These are phyloP conservation scores for Gobio occitaniae DNA, from an alignment of 2,797 vertebrate species.

Conservation along the genomic window DNA sequence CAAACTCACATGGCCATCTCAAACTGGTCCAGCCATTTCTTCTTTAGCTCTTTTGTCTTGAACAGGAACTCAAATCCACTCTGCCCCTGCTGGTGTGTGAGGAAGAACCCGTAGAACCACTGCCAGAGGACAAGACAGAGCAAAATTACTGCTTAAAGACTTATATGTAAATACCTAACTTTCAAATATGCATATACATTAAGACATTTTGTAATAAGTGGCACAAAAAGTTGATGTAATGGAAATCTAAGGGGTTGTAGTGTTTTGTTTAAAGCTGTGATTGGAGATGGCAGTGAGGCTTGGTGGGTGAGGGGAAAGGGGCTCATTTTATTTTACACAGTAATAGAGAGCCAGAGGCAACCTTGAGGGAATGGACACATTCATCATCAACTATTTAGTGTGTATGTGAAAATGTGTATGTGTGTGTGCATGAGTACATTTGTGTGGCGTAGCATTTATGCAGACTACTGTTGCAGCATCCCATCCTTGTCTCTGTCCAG, in stretches of 20 bases:
- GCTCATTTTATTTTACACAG: slow-evolving; percentile 73
- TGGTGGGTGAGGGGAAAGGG: neutral
- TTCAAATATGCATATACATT: slow-evolving; percentile 1
- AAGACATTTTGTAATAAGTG: neutral
- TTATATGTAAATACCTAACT: neutral
- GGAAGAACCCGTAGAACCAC: slow-evolving; percentile 97
- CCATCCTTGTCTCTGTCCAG: neutral
- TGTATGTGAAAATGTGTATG: slow-evolving; percentile 48
- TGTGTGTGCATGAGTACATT: slow-evolving; percentile 34
- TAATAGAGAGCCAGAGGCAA: slow-evolving; percentile 72
- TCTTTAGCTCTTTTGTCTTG: slow-evolving; percentile 96
- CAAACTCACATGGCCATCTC: slow-evolving; percentile 95
- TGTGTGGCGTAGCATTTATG: slow-evolving; percentile 35
- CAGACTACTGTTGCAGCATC: slow-evolving; percentile 12
- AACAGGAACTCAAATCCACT: slow-evolving; percentile 93
- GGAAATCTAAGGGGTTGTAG: slow-evolving; percentile 1
- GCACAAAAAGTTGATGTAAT: neutral
- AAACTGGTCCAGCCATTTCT: slow-evolving; percentile 98
- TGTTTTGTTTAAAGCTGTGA: slow-evolving; percentile 19
- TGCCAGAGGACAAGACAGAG: slow-evolving; percentile 64
- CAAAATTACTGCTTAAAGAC: neutral
- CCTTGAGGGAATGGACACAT: slow-evolving; percentile 71
- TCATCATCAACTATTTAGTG: slow-evolving; percentile 67
- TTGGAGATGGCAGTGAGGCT: neutral
- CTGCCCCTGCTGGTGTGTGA: slow-evolving; percentile 93